A percentile compares a stretch with the other conserved stretches of the same genome.
phyloP scores from a whole-genome alignment of 2,888 invertebrate species.

The Julus scandinavius region DNA sequence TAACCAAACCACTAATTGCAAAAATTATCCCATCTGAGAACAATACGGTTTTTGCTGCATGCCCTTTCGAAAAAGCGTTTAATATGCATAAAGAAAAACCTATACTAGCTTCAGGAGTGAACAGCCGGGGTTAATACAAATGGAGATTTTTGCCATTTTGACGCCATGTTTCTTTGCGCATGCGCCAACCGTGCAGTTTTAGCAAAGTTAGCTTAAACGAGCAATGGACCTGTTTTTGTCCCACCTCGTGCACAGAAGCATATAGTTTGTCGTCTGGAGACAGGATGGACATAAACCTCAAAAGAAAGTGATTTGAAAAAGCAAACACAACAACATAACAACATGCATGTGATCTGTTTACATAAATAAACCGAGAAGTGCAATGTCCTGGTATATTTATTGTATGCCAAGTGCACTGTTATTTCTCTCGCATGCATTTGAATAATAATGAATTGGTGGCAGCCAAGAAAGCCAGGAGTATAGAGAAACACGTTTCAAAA shows the following conservation, averaged over 20 bases:
- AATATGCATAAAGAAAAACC: too few species aligned
- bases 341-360: conserved; percentile 29
- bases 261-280: conserved; percentile 3
- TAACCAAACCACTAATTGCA: too few species aligned
- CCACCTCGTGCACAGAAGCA: background rate
- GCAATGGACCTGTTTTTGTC: background rate
- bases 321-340: conserved; percentile 21
- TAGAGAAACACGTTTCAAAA: background rate
- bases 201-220: background rate
- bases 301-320: conserved; percentile 36
- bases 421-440: conserved; percentile 14
- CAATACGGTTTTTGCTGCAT: too few species aligned
- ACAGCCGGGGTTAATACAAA: too few species aligned
- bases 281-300: conserved; percentile 15
- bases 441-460: conserved; percentile 10
- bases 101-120: too few species aligned
- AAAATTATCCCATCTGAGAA: too few species aligned
- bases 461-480: background rate
- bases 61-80: too few species aligned
- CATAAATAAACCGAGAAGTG: conserved; percentile 37
- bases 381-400: conserved; percentile 3
- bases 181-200: background rate
- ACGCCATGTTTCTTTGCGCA: background rate
- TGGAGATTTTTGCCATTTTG: too few species aligned
- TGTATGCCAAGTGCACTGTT: conserved; percentile 42